Evolutionary conservation across 2,113 vertebrate species (phyloP), one percentile per base, ranked within the genome.

Genomic region (Chinchilla lanigera): DNA sequence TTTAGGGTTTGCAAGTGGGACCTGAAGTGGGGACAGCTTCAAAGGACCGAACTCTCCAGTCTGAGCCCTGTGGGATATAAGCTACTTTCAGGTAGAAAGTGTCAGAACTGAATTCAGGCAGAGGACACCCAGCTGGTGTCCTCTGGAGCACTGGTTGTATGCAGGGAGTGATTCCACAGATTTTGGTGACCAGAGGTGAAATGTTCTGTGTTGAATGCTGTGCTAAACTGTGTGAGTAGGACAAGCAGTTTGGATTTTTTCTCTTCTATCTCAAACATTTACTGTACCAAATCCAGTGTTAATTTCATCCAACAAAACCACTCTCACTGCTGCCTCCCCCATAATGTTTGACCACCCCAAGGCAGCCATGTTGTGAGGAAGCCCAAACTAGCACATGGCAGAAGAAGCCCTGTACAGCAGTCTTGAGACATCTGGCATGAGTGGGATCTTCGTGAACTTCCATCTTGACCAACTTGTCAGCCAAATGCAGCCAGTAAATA

Each of bases 381-480:
- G 84, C 77, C 84, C 52, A 63, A 54, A 50, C 47, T 12, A n/a
- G 47, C 28, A 14, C 26, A 4, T 0, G 54, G 63, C 19, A 41
- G 0, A 35, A 50, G 35, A 50, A 60, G 24, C 47, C 30, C 3
- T 2, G 12, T 24, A 2, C 33, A 95, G 50, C 7, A n/a, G 56
- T 4, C 5, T 5, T 2, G 41, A 16, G 58, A n/a, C 24, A 28
- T 73, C 24, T 35, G 73, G 35, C 0, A 0, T 17, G 77, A 86
- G 19, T 19, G 80, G 63, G 12, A 24, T 19, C 20, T 33, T 54
- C 56, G 63, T 69, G 41, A 28, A 28, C 16, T 94, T 80, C 56
- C 14, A 89, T 28, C 22, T 54, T 26, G 33, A 77, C 60, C 30
- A 9, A n/a, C 14, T 41, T 80, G 75, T 50, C 86, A 14, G 19